A percentile compares a stretch with the other conserved stretches of the same genome.
phyloP scores from a whole-genome alignment of 1,140 invertebrate species.

The Ceratoteleas bidentatus region DNA sequence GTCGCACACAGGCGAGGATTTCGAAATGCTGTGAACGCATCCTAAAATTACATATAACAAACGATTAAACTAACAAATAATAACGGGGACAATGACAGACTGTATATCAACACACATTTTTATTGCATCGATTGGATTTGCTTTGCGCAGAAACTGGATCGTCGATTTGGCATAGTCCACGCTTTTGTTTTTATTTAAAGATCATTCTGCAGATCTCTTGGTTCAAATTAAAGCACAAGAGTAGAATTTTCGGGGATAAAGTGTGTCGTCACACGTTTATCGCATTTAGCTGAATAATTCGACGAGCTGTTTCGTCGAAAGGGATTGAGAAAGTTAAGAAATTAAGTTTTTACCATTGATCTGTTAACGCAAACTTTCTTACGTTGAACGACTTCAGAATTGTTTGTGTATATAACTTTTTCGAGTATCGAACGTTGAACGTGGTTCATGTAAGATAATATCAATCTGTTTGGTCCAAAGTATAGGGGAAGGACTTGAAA shows the following conservation, averaged over 20 bases:
- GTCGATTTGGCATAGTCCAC: conserved; percentile 6
- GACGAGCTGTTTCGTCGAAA: conserved; percentile 1
- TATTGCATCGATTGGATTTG: conserved; percentile 43
- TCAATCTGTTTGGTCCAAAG: too few species aligned
- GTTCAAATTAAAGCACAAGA: conserved; percentile 38
- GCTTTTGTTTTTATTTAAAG: conserved; percentile 17
- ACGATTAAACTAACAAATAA: conserved; percentile 20
- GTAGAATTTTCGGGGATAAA: conserved; percentile 15
- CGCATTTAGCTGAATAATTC: conserved; percentile 32
- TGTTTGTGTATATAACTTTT: conserved; percentile 21
- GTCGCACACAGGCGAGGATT: conserved; percentile 90
- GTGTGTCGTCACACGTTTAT: conserved; percentile 21
- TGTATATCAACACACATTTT: conserved; percentile 53
- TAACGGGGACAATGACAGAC: conserved; percentile 33
- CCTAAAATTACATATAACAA: conserved; percentile 18
- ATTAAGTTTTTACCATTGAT: conserved; percentile 5
- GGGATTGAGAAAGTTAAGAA: neutral
- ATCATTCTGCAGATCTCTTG: too few species aligned
- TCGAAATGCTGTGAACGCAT: conserved; percentile 84
- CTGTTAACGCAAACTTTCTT: neutral
- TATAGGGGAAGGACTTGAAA: too few species aligned
- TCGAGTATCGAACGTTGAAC: conserved; percentile 11
- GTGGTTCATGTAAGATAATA: too few species aligned
- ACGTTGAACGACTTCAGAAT: neutral
- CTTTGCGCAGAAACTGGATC: conserved; percentile 19